Percentiles rank a stretch among this genome's conserved stretches.
Evolutionary conservation across 1,140 invertebrate species (phyloP).

Genomic region (Psix sp.): DNA sequence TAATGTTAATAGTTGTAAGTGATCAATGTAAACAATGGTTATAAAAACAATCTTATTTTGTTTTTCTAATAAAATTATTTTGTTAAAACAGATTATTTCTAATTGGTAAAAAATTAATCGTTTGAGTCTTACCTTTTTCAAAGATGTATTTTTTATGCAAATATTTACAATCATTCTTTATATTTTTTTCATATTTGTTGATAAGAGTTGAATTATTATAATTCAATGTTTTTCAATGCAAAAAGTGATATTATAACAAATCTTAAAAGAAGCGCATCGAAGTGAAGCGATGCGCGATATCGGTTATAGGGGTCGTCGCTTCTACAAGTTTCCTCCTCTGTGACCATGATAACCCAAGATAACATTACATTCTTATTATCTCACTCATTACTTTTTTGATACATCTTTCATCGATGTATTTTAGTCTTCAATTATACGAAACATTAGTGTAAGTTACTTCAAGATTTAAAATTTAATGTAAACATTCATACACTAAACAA

Average conservation of each 20-base stretch:
- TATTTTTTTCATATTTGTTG: no score
- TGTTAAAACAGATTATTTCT: no score
- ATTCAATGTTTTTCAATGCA: neutral
- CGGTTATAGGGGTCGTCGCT: conserved; percentile 66
- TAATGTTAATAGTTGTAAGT: no score
- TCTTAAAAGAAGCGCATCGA: conserved; percentile 69
- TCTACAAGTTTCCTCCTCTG: conserved; percentile 62
- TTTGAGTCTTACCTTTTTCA: no score
- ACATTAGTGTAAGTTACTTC: conserved; percentile 8
- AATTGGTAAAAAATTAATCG: no score
- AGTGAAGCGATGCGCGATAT: conserved; percentile 70
- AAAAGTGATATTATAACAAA: conserved; percentile 43
- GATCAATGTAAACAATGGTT: no score
- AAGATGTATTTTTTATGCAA: no score
- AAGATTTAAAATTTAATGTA: no score
- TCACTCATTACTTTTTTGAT: conserved; percentile 44
- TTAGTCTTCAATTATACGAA: conserved; percentile 21
- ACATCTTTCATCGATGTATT: conserved; percentile 18
- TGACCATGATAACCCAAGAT: conserved; percentile 56
- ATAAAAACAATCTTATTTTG: no score
- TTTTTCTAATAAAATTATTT: no score
- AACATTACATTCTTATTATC: conserved; percentile 46
- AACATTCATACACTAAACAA: neutral
- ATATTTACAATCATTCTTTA: no score
- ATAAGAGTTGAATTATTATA: no score